Evolutionary conservation across 2,113 vertebrate genomes (phyloP).

Genomic region (Hippopotamus amphibius): DNA sequence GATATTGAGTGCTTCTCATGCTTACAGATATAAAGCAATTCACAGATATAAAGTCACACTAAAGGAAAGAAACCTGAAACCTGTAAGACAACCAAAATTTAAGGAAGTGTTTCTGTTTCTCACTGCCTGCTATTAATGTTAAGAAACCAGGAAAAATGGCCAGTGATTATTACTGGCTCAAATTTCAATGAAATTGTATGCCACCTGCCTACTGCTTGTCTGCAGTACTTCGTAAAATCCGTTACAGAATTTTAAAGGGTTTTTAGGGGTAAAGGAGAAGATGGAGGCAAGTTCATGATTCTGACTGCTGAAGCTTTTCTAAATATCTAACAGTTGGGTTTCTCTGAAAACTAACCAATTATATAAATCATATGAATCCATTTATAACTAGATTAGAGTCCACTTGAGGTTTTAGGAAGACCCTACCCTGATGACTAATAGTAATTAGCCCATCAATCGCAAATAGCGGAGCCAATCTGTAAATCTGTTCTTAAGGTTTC

Average conservation of each 20-base stretch:
- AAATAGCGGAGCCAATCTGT: background rate
- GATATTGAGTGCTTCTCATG: background rate
- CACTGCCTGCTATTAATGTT: background rate
- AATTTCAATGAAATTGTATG: background rate
- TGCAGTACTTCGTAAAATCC: background rate
- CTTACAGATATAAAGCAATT: background rate
- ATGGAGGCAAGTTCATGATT: background rate
- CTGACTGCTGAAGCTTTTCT: background rate
- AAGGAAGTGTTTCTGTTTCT: background rate
- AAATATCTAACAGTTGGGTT: background rate
- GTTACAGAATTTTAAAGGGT: no score
- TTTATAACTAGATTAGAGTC: background rate
- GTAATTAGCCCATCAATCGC: background rate
- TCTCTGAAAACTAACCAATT: conserved; percentile 6
- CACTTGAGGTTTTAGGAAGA: background rate
- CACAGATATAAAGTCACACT: background rate
- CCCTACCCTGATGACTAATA: background rate
- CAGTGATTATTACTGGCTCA: background rate
- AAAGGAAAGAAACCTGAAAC: background rate
- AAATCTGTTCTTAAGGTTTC: background rate
- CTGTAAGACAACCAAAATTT: background rate
- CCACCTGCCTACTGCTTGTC: background rate
- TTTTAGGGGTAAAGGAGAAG: background rate
- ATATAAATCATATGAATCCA: background rate
- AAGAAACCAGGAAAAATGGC: background rate